Evolutionary conservation across 1,140 invertebrate genomes (phyloP).

Genomic region (Phocides pigmalion): DNA sequence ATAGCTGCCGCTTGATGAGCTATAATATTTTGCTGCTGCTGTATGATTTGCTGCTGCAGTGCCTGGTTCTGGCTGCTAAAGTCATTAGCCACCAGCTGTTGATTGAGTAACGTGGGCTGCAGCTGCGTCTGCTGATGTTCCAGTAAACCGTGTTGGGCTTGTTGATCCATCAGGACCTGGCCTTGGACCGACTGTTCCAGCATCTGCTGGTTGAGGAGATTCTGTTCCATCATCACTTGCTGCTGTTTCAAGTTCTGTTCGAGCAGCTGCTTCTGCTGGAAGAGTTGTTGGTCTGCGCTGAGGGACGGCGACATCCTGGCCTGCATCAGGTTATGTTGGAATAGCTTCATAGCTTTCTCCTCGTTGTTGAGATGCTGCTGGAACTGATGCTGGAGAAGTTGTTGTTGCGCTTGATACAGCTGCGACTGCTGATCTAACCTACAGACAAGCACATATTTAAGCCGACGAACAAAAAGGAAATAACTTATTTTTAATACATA

Average conservation of each 20-base stretch:
- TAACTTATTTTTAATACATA: constrained; percentile 31
- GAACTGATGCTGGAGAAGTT: constrained; percentile 80
- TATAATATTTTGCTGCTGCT: constrained; percentile 75
- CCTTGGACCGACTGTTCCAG: constrained; percentile 83
- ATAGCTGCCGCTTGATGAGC: constrained; percentile 77
- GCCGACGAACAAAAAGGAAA: neutral
- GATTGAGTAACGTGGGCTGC: constrained; percentile 59
- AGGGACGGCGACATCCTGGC: constrained; percentile 76
- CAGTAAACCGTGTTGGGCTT: constrained; percentile 68
- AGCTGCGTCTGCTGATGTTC: constrained; percentile 66
- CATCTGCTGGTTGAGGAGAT: constrained; percentile 85
- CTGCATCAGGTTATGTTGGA: constrained; percentile 83
- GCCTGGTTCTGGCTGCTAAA: constrained; percentile 78
- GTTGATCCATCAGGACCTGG: constrained; percentile 68
- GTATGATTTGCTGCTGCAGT: constrained; percentile 74
- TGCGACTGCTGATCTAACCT: constrained; percentile 82
- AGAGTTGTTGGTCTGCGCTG: constrained; percentile 66
- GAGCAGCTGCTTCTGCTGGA: constrained; percentile 71
- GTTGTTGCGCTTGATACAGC: constrained; percentile 79
- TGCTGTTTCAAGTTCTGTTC: constrained; percentile 71
- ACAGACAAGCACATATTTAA: constrained; percentile 11
- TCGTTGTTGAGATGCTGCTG: constrained; percentile 81
- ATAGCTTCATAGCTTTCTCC: constrained; percentile 74
- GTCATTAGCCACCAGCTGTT: constrained; percentile 63
- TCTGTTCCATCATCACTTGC: constrained; percentile 83